phyloP scores from a whole-genome alignment of 2,797 vertebrate genomes.

The Sebastes itinus region DNA sequence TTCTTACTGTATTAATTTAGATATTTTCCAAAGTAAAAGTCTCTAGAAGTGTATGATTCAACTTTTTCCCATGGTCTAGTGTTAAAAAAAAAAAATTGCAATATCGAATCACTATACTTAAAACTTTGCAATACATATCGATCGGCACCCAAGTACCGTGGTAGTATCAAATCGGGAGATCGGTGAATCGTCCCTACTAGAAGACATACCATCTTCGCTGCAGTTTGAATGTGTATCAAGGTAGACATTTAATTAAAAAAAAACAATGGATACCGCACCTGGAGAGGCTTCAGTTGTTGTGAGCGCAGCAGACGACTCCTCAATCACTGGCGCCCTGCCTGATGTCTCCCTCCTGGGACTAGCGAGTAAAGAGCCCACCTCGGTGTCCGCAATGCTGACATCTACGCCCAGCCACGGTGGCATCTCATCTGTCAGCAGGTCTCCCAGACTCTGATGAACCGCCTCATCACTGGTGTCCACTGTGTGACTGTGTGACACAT shows the following conservation, averaged over 20 bases:
- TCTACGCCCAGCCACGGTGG: slow-evolving; percentile 69
- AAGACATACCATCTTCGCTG: neutral
- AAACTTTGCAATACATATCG: too few species aligned
- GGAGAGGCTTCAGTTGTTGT: slow-evolving; percentile 20
- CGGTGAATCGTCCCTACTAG: neutral
- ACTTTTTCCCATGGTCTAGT: too few species aligned
- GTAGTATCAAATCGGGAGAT: too few species aligned
- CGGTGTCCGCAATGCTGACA: neutral
- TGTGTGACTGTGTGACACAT: neutral
- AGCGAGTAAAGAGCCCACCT: neutral
- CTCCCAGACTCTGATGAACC: slow-evolving; percentile 7
- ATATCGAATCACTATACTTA: too few species aligned
- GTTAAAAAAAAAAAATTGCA: too few species aligned
- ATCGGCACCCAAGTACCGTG: too few species aligned
- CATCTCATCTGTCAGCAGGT: slow-evolving; percentile 67
- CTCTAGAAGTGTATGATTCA: too few species aligned
- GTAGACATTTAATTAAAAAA: neutral
- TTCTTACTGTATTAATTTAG: too few species aligned
- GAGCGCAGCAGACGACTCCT: slow-evolving; percentile 26
- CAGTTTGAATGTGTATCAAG: neutral
- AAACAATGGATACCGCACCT: slow-evolving; percentile 52
- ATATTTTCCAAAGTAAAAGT: too few species aligned
- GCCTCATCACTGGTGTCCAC: neutral
- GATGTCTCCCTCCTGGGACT: slow-evolving; percentile 32
- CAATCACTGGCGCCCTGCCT: neutral